Percentiles rank a stretch among this genome's conserved stretches.
These are phyloP conservation scores for Phoenicopterus ruber DNA, from an alignment of 2,113 vertebrate species.

Conservation along the genomic window DNA sequence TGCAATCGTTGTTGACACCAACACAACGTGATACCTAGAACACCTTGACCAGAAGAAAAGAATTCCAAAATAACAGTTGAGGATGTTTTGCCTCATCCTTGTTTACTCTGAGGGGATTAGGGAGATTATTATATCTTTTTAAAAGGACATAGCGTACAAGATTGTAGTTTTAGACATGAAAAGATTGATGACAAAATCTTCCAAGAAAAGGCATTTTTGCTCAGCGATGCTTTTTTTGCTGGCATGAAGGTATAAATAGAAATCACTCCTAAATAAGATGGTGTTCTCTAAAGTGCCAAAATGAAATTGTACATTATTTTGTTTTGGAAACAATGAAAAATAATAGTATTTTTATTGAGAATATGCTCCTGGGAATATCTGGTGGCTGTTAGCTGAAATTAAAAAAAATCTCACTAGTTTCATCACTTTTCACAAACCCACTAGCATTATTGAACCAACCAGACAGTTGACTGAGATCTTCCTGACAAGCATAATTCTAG, in stretches of 20 bases:
- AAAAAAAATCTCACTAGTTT: background rate
- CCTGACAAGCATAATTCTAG: background rate
- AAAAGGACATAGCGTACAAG: background rate
- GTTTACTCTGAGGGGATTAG: background rate
- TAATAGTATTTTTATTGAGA: background rate
- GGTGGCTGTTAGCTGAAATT: background rate
- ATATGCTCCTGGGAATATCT: background rate
- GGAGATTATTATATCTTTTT: background rate
- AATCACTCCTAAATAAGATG: background rate
- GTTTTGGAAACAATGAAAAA: background rate
- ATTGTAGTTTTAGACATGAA: background rate
- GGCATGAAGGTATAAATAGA: background rate
- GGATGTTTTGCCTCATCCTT: background rate
- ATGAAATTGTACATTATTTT: background rate
- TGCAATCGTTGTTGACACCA: background rate
- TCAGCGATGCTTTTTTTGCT: background rate
- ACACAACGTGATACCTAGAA: background rate
- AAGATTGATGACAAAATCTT: background rate
- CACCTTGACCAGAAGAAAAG: background rate
- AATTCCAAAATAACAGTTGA: background rate
- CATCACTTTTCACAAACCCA: background rate
- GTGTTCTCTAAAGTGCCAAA: background rate
- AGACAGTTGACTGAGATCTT: background rate
- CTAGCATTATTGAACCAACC: background rate
- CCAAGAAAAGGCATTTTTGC: background rate